Base-by-base conservation (phyloP, 2,888 invertebrate genomes). In the Stenurella melanura region DNA sequence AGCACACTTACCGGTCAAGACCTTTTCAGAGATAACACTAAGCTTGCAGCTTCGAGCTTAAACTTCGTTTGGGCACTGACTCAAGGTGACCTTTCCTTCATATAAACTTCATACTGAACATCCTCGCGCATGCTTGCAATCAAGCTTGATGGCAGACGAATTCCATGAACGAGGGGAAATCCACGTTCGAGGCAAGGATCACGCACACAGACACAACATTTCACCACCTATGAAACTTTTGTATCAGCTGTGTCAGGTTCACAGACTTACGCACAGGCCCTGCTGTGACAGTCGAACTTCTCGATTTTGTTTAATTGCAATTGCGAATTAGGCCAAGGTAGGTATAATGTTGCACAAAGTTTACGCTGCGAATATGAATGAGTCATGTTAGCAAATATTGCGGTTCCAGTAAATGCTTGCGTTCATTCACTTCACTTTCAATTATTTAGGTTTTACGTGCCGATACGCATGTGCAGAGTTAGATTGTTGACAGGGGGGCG, bases 51-150 rank as follows among this genome's bases (percentile, higher is more conserved):
- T 70, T 60, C 15, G 42, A 70, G 70, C 70, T 70, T 70, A 12
- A 18, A 70, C 60, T 42, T n/a, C 21, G 72, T 34, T 54, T 72
- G 75, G 30, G 57, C 50, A 78, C 79, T 80, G 78, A 67, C 42
- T 74, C 56, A 81, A 81, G 81, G 79, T 81, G 79, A 81, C 81
- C 77, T 78, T 76, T 50, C 18, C 68, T 68, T 63, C 63, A 69
- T 73, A 76, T 79, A 79, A 78, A 77, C 74, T 67, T 21, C 18
- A 75, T 54, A 73, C 54, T 56, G 73, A 69, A 66, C 34, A 68
- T 42, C 21, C 21, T 30, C 26, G 79, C 78, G 80, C 80, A 79
- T 77, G 80, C 76, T 58, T 74, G 66, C 12, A n/a, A 34, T 34
- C 42, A 21, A 19, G 66, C 54, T 61, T 68, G 12, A 69, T 70